Base-by-base conservation (phyloP, 2,888 invertebrate genomes). In the Argyra leucocephala region DNA sequence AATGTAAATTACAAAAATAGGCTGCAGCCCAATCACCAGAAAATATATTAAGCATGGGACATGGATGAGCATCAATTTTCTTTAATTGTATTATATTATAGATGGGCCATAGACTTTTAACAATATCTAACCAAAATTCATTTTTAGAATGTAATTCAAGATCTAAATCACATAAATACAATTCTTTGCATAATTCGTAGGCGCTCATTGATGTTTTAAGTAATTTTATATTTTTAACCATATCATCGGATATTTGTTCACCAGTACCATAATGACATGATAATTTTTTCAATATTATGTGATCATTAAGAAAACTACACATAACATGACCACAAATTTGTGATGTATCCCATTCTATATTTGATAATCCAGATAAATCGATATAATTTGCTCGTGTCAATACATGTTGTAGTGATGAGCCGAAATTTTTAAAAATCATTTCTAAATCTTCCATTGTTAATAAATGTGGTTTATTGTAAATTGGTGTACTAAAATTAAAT, bases 301-400 rank as follows among this genome's bases (percentile, higher is more conserved):
- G 83, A 71, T 91, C 87, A 69, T 86, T 87, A 9, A 93, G 78
- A 87, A 92, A 93, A 74, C 89, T 88, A 0, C 85, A 83, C 85
- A 97, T 85, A 65, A 97, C 90, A 72, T 91, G 84, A 0, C 91
- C 88, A 67, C 90, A 88, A 0, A 94, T 86, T 74, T 90, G 89
- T 0, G 91, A 88, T 1, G 93, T 91, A 78, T 98, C 98, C 93
- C 94, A 95, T 81, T 97, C 97, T 0, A 96, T 85, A 76, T 91
- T 92, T 0, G 88, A 88, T 23, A 90, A 80, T 0, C 96, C 96
- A 3, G 93, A 86, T 0, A 94, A 85, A 76, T 95, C 93, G 1
- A 89, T 85, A 77, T 91, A 93, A 21, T 88, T 88, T 0, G 89
- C 87, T 73, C 85, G 87, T 0, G 93, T 91, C 37, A 97, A 81